Evolutionary conservation across 2,888 invertebrate species (phyloP), one percentile per base, ranked within the genome.

Genomic region (Hydraecia micacea): DNA sequence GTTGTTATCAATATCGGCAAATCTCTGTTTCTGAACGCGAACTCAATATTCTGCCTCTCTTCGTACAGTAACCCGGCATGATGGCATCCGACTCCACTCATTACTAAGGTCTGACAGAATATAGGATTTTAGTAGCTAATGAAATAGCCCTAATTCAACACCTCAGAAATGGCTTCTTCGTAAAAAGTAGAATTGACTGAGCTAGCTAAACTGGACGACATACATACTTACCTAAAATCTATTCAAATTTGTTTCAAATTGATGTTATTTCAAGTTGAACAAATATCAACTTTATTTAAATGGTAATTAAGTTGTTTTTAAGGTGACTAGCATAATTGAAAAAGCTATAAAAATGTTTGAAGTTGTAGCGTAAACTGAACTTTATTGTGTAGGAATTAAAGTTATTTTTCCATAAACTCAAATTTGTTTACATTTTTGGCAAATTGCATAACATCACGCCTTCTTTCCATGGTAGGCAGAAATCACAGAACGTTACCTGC

Each of bases 51-150:
- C 52, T 95, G 95, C 77, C 98, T 96, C 91, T 98, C 98, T 82
- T 97, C 97, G 11, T 95, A 95, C 42, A 97, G 95, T 91, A 98
- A 93, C 0, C 98, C 98, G 18, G 98, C 98, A 94, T 98, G 98
- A 91, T 98, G 98, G 89, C 97, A 98, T 0, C 98, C 98, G 25
- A 98, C 97, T 0, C 98, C 98, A 81, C 95, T 95, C 81, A 97
- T 86, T 7, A 98, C 92, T 79, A 97, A 91, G 13, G 90, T 82
- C 94, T 93, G 46, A 70, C 0, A 77, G 18, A 58, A 32, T 13
- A 55, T 1, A 46, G 21, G 8, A 5, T 49, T 36, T 73, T 36
- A 68, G 46, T 46, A 32, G 1, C 25, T 28, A 71, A 63, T 15
- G 1, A 58, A 63, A 21, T 5, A 18, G 5, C 7, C 25, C 36